Percentiles rank a stretch among this genome's conserved stretches.
Evolutionary conservation across 2,797 vertebrate species (phyloP).

Genomic region (Sebastes paucispinis): DNA sequence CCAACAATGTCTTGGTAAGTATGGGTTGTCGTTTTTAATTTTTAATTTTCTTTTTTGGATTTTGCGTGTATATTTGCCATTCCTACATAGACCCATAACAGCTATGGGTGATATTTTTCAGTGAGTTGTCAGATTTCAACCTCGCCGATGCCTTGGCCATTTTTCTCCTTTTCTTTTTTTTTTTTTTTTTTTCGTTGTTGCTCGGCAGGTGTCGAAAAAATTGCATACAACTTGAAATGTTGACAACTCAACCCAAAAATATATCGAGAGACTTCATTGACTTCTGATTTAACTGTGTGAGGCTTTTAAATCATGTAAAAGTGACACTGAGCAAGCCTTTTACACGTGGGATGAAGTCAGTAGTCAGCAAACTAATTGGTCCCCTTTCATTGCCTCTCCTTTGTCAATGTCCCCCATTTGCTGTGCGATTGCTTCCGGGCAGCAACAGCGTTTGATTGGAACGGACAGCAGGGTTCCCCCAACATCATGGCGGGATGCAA

Average conservation of each 20-base stretch:
- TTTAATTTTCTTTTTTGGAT: constrained; percentile 57
- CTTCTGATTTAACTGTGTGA: constrained; percentile 85
- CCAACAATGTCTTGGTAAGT: constrained; percentile 88
- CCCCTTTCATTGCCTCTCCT: constrained; percentile 78
- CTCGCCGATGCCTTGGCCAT: constrained; percentile 48
- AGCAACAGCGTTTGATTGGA: constrained; percentile 79
- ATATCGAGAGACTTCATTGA: constrained; percentile 88
- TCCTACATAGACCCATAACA: constrained; percentile 84
- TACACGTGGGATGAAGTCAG: constrained; percentile 86
- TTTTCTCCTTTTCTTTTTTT: constrained; percentile 20
- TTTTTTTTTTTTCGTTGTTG: constrained; percentile 10
- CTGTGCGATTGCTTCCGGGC: constrained; percentile 85
- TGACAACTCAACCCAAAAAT: constrained; percentile 91
- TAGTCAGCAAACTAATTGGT: constrained; percentile 79
- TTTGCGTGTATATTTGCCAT: constrained; percentile 85
- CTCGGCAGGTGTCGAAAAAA: constrained; percentile 55
- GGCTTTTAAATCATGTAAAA: constrained; percentile 88
- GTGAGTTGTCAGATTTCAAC: constrained; percentile 90
- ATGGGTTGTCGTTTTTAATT: constrained; percentile 80
- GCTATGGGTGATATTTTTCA: constrained; percentile 89
- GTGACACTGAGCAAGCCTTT: constrained; percentile 80
- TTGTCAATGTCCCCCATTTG: constrained; percentile 80
- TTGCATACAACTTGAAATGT: constrained; percentile 77
- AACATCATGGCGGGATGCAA: constrained; percentile 54
- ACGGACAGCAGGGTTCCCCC: constrained; percentile 57